Conservation (phyloP, 2,113 vertebrate species). For the Calonectris borealis region DNA sequence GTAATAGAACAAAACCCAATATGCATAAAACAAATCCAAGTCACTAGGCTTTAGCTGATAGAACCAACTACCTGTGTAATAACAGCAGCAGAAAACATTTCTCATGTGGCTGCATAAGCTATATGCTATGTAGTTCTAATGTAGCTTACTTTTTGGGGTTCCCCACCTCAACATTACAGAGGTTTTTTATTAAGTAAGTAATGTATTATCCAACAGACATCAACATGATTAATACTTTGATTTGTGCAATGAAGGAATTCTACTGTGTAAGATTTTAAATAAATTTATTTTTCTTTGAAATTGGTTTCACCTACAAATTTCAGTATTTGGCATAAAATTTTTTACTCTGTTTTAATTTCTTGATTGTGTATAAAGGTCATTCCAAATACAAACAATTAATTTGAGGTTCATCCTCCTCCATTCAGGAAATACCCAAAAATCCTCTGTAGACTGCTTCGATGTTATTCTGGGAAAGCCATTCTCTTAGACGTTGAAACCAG, state of each 20-base stretch:
- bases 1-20: conserved; percentile 80
- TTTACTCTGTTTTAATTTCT: not conserved
- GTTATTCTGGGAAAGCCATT: not conserved
- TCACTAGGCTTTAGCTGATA: conserved; percentile 67
- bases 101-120: conserved; percentile 61
- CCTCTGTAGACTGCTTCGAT: not conserved
- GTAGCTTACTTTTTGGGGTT: conserved; percentile 31
- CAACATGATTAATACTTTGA: conserved; percentile 19
- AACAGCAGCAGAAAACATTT: conserved; percentile 66
- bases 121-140: not conserved
- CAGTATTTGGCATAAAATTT: not conserved
- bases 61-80: conserved; percentile 82
- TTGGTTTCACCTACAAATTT: conserved; percentile 6
- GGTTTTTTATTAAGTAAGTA: conserved; percentile 24
- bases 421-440: fast-evolving
- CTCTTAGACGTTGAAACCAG: not conserved
- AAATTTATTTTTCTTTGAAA: conserved; percentile 77
- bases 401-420: not conserved
- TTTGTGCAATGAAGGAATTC: conserved; percentile 55
- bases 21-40: conserved; percentile 82
- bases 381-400: not conserved
- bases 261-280: conserved; percentile 60
- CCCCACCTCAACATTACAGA: not conserved
- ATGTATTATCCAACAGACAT: not conserved
- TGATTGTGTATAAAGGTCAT: not conserved